Base-by-base conservation (phyloP, 35 echinoderm and acorn worm species). In the Acanthaster planci region DNA sequence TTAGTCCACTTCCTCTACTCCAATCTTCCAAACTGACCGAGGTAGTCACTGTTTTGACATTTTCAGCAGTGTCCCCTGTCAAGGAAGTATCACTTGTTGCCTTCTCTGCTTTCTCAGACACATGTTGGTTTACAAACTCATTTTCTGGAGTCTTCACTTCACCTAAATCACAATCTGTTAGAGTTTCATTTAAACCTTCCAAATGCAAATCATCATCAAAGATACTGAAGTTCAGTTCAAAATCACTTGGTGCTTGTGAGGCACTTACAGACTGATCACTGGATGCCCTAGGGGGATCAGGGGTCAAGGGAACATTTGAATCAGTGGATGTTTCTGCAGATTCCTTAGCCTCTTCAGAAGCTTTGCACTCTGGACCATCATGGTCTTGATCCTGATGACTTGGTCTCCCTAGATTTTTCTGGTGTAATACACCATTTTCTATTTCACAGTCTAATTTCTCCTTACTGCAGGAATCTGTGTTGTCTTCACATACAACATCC, bases 1-100 rank as follows among this genome's bases (percentile, higher is more conserved):
- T 81, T 18, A 89, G 56, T 29, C 55, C 79, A 7, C 37, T 40
- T 51, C 87, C 87, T 81, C 82, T 89, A 52, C 78, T 89, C 87
- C 87, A 89, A 36, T 75, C 87, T 50, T 8, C 23, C 7, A 34
- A 12, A 52, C 19, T 81, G 10, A 81, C 18, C 26, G 40, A 44
- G 6, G 2, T 42, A n/a, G 16, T 81, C 42, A 80, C 19, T 42
- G 40, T 26, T 79, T 40, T 21, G 29, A 9, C 37, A 26, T 56
- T 76, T 58, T 29, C 42, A 19, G 14, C 47, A 85, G 8, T 2
- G 29, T 72, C 39, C 40, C 8, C 32, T 12, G 39, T 35, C 22
- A 29, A 21, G 18, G 3, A 37, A 52, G 16, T 17, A 57, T 2
- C 2, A 1, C 8, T 51, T 19, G 18, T 52, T 8, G 23, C 30